These are phyloP conservation scores for Notoglanidium macrostoma DNA, from an alignment of 2,797 vertebrate genomes.

Conservation along the genomic window DNA sequence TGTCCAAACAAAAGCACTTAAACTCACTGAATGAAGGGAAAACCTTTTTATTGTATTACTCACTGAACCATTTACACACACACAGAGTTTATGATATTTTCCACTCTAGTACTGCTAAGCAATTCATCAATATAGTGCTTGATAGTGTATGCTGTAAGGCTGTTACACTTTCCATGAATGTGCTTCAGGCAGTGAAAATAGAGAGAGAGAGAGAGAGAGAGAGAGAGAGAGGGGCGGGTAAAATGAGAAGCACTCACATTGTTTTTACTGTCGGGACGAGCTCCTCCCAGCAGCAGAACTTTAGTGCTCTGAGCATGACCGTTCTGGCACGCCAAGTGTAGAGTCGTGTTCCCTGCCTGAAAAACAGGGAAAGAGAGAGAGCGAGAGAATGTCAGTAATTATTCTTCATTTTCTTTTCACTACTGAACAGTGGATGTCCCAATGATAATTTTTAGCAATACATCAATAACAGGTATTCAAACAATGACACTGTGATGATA, in stretches of 20 bases:
- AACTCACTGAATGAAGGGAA: not conserved
- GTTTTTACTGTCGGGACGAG: conserved; percentile 90
- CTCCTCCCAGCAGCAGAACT: conserved; percentile 88
- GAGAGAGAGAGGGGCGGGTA: too few species aligned
- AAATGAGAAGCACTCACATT: conserved; percentile 74
- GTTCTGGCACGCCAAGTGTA: conserved; percentile 96
- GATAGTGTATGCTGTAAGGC: not conserved
- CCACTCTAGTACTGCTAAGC: not conserved
- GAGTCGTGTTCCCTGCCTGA: conserved; percentile 91
- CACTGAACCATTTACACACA: not conserved
- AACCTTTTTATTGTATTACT: not conserved
- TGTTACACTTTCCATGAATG: not conserved
- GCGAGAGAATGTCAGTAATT: not conserved
- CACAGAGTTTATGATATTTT: not conserved
- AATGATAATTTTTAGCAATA: not conserved
- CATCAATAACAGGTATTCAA: not conserved
- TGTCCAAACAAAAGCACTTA: conserved; percentile 6
- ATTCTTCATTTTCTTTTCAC: not conserved
- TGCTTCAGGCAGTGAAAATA: not conserved
- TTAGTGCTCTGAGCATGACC: conserved; percentile 89
- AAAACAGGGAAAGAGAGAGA: not conserved
- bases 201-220: too few species aligned
- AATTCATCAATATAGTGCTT: not conserved
- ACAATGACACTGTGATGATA: not conserved
- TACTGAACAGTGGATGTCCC: not conserved